phyloP scores from a whole-genome alignment of 1,140 invertebrate species.

The Cheumatopsyche charites region DNA sequence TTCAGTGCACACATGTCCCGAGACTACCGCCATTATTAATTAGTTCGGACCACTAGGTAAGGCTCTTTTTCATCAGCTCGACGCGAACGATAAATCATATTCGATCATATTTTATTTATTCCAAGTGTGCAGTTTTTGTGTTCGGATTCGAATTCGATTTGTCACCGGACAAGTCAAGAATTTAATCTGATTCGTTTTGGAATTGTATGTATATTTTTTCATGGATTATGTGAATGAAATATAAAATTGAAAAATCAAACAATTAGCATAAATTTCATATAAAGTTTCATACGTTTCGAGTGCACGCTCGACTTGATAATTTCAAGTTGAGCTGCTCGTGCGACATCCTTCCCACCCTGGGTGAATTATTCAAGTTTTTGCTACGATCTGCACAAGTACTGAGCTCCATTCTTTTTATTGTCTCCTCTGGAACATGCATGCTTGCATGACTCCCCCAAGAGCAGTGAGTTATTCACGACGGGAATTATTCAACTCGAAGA shows the following conservation, averaged over 20 bases:
- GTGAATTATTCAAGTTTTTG: conserved; percentile 31
- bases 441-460: conserved; percentile 8
- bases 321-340: not conserved
- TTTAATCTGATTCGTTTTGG: too few relatives aligned
- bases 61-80: too few relatives aligned
- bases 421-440: conserved; percentile 14
- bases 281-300: not conserved
- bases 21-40: conserved; percentile 20
- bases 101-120: conserved; percentile 4
- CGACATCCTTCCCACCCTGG: not conserved
- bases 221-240: too few relatives aligned
- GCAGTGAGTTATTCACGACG: not conserved
- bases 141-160: too few relatives aligned
- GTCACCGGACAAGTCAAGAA: too few relatives aligned
- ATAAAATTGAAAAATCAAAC: not conserved
- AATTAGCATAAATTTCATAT: not conserved
- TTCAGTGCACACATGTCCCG: conserved; percentile 16
- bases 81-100: conserved; percentile 3
- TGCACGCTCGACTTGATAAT: not conserved
- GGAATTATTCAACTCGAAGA: conserved; percentile 2
- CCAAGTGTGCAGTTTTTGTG: too few relatives aligned
- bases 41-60: too few relatives aligned
- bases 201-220: too few relatives aligned
- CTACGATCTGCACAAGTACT: conserved; percentile 2
- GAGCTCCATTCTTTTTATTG: conserved; percentile 12